phyloP scores from a whole-genome alignment of 2,113 vertebrate species.

The Gorsachius goisagi region DNA sequence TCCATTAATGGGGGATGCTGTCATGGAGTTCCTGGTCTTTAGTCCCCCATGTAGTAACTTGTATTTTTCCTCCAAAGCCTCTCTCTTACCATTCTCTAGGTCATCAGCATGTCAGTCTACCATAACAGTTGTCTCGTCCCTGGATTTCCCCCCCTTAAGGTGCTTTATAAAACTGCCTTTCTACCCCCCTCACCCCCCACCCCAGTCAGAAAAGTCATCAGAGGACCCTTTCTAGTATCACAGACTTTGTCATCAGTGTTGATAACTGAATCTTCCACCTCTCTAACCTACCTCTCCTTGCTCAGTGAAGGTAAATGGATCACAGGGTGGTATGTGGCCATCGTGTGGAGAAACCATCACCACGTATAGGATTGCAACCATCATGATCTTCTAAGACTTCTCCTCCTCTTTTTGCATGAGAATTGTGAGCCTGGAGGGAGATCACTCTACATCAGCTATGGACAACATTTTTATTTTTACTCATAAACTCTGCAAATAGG shows the following conservation, averaged over 20 bases:
- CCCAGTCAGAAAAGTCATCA: not conserved
- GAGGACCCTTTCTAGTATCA: not conserved
- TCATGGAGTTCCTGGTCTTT: not conserved
- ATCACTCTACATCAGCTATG: not conserved
- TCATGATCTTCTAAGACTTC: not conserved
- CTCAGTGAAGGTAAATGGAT: not conserved
- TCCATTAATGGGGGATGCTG: not conserved
- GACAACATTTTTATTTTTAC: not conserved
- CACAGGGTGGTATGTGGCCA: not conserved
- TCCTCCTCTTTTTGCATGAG: not conserved
- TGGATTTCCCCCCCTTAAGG: not conserved
- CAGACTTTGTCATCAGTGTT: rapidly evolving
- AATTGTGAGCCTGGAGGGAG: not conserved
- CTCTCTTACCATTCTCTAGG: not conserved
- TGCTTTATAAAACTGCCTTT: not conserved
- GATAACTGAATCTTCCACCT: not conserved
- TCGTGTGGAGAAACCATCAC: not conserved
- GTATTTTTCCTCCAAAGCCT: not conserved
- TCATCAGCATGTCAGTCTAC: not conserved
- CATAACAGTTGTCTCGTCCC: not conserved
- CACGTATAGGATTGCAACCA: not conserved
- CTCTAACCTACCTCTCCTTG: not conserved
- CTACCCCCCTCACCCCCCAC: too few species aligned
- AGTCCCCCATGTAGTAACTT: not conserved
- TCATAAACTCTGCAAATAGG: not conserved